Base-by-base conservation (phyloP, 64 coral and sea anemone species). In the Porites australiensis region DNA sequence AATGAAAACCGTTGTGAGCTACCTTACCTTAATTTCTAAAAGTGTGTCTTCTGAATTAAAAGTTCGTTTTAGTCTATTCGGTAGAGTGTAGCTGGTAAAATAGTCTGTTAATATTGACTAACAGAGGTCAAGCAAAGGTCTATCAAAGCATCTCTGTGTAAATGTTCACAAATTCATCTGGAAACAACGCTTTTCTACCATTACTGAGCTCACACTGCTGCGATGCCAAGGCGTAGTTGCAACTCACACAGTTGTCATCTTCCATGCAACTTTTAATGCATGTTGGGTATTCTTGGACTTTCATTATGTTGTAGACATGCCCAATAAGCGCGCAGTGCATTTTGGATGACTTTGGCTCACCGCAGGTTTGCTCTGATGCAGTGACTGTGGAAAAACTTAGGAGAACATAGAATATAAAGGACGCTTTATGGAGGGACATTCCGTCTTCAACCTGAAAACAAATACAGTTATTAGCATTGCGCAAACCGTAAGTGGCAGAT, bases 321-420 rank as follows among this genome's bases (percentile, higher is more conserved):
- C 50, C 77, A 22, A 23, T 18, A 27, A 79, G 77, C 4, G 52
- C 77, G 52, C 59, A 79, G 43, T 79, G 53, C 77, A 79, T 79
- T 8, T 27, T 21, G 51, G 77, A 79, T 58, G 77, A 44, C 50
- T 58, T 79, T 9, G 1, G 20, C 7, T 79, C 53, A 15, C 77
- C 77, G 50, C 77, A 79, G 52, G 51, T 79, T 58, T 51, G 16
- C 4, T 3, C 52, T 58, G 77, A 57, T 27, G 51, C 11, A n/a
- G 4, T 23, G 2, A 20, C 8, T 13, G 18, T 13, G 7, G n/a
- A 10, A 22, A 58, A 9, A 50, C 5, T 77, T 18, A 18, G 22
- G 22, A 27, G 2, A 50, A 58, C 51, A 2, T 12, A 18, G 3
- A 54, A 58, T 13, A 27, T 10, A 22, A 79, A 10, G 77, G 18